Evolutionary conservation across 2,888 invertebrate genomes (phyloP), one percentile per base, ranked within the genome.

Genomic region (Campoplex nolae): DNA sequence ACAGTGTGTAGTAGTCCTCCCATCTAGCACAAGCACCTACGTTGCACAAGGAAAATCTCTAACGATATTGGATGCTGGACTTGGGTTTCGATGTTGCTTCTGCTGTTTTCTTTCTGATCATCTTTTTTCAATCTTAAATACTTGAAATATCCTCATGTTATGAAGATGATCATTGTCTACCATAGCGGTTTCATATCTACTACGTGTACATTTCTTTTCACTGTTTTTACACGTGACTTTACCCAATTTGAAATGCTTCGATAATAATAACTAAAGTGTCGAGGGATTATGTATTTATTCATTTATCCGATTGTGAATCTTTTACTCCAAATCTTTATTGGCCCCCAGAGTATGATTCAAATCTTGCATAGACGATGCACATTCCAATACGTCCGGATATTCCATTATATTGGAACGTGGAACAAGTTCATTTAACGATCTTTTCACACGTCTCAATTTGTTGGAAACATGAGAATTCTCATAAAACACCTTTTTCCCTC

Each of bases 371-470:
- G 4, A 7, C 1, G 16, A 62, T 62, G 62, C 32, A 32, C 6
- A 16, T 16, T 62, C 23, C 32, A 16, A 62, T 4, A 28, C 16
- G 8, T 6, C 16, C 1, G 32, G 28, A 6, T 1, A 32, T 32
- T 32, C 62, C 32, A 6, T 32, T 4, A 32, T 32, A 32, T 32
- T 62, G 18, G 8, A 32, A 75, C 18, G 13, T 23, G 16, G 3
- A 32, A 28, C 16, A 76, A 35, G 67, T 58, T 76, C 42, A 38
- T 83, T 56, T 58, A 70, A 70, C 58, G 35, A 76, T 45, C 76
- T 16, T 58, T 83, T 76, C 23, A 32, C 54, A 7, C 82, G 76
- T 76, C 38, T 28, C 68, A 67, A 83, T 83, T 76, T 48, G 58
- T 45, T 23, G 70, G 35, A 73, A 76, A 68, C 67, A 74, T 70